Percentiles rank a stretch among this genome's conserved stretches.
These are phyloP conservation scores for Parochlus steinenii DNA, from an alignment of 2,888 invertebrate genomes.

Conservation along the genomic window DNA sequence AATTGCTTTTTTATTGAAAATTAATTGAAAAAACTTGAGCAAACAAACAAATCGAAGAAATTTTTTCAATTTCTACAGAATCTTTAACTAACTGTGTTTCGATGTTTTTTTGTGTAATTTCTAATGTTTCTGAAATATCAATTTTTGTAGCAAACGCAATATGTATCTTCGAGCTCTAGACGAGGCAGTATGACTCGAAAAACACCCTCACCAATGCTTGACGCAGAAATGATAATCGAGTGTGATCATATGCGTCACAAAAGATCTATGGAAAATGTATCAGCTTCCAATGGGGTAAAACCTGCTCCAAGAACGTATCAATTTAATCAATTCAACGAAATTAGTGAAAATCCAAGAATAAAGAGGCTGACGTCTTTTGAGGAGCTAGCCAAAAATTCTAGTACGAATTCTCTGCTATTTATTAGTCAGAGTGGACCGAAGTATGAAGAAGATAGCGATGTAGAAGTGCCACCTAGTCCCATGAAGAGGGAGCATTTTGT, in stretches of 20 bases:
- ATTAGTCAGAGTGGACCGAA: slow-evolving; percentile 8
- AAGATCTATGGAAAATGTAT: slow-evolving; percentile 10
- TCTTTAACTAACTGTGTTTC: too few relatives aligned
- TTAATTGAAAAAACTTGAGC: too few relatives aligned
- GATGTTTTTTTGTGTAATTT: too few relatives aligned
- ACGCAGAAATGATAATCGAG: slow-evolving; percentile 14
- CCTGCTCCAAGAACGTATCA: slow-evolving; percentile 7
- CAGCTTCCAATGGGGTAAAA: slow-evolving; percentile 5
- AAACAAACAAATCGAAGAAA: too few relatives aligned
- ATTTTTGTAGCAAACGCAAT: not conserved
- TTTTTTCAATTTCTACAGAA: too few relatives aligned
- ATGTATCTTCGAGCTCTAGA: slow-evolving; percentile 16
- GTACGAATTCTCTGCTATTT: slow-evolving; percentile 9
- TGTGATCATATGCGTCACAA: slow-evolving; percentile 15
- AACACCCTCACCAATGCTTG: slow-evolving; percentile 14
- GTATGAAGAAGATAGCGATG: not conserved
- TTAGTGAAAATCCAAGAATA: slow-evolving; percentile 5
- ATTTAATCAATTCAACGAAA: slow-evolving; percentile 5
- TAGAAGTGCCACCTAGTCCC: not conserved
- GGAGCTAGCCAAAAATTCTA: slow-evolving; percentile 14
- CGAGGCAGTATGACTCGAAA: slow-evolving; percentile 17
- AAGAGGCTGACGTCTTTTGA: slow-evolving; percentile 18
- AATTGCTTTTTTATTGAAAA: too few relatives aligned
- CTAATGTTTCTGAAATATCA: too few relatives aligned
- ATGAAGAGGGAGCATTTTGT: too few relatives aligned